A percentile compares a stretch with the other conserved stretches of the same genome.
Conservation (phyloP, 2,888 invertebrate genomes). For the Falcaria lacertinaria region DNA sequence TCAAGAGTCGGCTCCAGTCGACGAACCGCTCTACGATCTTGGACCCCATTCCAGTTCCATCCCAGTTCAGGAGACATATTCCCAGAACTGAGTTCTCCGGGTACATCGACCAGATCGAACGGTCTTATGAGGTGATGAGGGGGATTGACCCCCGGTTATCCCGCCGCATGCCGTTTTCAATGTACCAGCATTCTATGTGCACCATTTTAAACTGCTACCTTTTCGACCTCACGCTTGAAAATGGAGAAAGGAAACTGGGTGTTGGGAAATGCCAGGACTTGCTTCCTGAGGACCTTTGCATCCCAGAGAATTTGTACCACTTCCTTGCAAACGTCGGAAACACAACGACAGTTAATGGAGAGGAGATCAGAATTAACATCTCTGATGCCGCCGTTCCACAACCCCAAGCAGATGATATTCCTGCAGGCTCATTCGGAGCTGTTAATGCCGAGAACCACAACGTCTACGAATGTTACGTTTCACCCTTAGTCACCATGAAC, state of each 20-base stretch:
- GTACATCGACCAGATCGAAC: constrained; percentile 18
- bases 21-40: constrained; percentile 27
- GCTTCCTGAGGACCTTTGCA: constrained; percentile 15
- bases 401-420: constrained; percentile 3
- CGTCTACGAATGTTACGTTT: constrained; percentile 8
- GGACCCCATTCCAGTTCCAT: constrained; percentile 22
- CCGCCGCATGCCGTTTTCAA: constrained; percentile 16
- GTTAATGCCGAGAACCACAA: too few species aligned
- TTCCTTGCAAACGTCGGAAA: constrained; percentile 14
- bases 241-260: constrained; percentile 16
- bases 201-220: constrained; percentile 17
- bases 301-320: constrained; percentile 17
- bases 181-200: constrained; percentile 25
- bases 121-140: constrained; percentile 18
- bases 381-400: constrained; percentile 14
- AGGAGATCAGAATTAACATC: constrained; percentile 16
- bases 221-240: constrained; percentile 12
- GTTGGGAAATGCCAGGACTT: constrained; percentile 13
- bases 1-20: constrained; percentile 18
- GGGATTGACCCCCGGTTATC: constrained; percentile 22
- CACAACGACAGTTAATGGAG: constrained; percentile 14
- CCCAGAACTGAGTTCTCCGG: constrained; percentile 23
- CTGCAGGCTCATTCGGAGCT: too few species aligned
- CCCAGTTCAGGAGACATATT: constrained; percentile 19
- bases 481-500: constrained; percentile 11